Conservation (phyloP, 2,888 invertebrate genomes). For the Cecidostiba fungosa region DNA sequence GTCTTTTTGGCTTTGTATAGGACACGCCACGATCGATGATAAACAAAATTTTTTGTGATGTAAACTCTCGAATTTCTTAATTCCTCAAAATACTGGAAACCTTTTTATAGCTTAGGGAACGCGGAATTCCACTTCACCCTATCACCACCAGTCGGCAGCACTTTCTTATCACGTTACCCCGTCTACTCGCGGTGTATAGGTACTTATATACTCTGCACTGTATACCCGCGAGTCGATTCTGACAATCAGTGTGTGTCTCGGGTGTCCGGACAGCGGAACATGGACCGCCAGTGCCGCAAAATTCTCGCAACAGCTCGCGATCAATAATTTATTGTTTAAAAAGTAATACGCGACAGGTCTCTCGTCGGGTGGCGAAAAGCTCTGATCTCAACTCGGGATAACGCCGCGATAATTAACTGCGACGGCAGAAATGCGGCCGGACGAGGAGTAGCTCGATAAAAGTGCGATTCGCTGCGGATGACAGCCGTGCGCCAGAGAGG, state of each 20-base stretch:
- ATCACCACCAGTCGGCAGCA: constrained; percentile 1
- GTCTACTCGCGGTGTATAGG: neutral
- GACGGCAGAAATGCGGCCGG: neutral
- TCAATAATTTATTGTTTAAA: constrained; percentile 61
- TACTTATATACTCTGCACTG: neutral
- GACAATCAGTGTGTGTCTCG: constrained; percentile 2
- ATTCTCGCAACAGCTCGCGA: constrained; percentile 52
- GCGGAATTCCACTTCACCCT: neutral
- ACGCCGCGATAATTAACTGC: neutral
- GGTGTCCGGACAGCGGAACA: constrained; percentile 18
- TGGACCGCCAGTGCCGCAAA: constrained; percentile 57
- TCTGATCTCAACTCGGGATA: neutral
- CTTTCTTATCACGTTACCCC: neutral
- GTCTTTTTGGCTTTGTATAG: too few species aligned
- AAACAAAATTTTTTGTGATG: neutral
- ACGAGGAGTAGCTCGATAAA: neutral
- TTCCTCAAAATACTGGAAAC: too few species aligned
- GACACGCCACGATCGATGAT: too few species aligned
- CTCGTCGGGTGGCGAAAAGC: neutral
- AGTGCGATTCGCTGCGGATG: constrained; percentile 18
- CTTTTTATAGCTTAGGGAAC: too few species aligned
- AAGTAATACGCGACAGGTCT: neutral
- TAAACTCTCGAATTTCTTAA: too few species aligned
- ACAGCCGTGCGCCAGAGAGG: constrained; percentile 54
- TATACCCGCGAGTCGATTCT: neutral